Percentiles rank a stretch among this genome's conserved stretches.
phyloP scores from a whole-genome alignment of 2,888 invertebrate species.

The Phengaris arion region DNA sequence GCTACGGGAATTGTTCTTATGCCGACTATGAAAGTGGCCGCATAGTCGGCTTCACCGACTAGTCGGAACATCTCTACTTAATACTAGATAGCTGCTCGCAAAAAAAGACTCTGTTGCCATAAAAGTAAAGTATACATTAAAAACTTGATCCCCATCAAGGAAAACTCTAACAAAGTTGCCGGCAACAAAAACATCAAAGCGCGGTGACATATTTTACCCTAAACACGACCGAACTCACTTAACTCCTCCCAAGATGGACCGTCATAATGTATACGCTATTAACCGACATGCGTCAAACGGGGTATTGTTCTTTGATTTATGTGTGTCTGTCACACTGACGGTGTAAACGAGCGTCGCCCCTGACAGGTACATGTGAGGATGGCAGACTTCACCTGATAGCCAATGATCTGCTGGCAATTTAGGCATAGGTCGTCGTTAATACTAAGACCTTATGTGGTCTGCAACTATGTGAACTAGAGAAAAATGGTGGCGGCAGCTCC shows the following conservation, averaged over 20 bases:
- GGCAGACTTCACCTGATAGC: background rate
- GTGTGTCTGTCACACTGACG: slow-evolving; percentile 34
- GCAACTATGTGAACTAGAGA: too few relatives aligned
- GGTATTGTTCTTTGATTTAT: slow-evolving; percentile 40
- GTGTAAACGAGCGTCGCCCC: slow-evolving; percentile 35
- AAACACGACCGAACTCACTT: slow-evolving; percentile 18
- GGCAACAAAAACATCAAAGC: slow-evolving; percentile 16
- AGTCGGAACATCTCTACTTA: too few relatives aligned
- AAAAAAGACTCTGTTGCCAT: background rate
- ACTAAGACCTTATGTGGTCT: too few relatives aligned
- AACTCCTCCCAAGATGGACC: slow-evolving; percentile 29
- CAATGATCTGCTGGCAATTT: too few relatives aligned
- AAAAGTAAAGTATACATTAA: background rate
- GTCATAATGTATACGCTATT: slow-evolving; percentile 36
- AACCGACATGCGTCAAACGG: slow-evolving; percentile 37
- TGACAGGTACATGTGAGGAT: slow-evolving; percentile 33
- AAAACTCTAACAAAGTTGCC: background rate
- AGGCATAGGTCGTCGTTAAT: too few relatives aligned
- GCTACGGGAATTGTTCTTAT: too few relatives aligned
- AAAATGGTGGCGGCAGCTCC: too few relatives aligned
- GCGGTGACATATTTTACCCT: slow-evolving; percentile 19
- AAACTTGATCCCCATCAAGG: background rate
- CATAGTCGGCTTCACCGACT: too few relatives aligned
- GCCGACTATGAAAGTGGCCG: too few relatives aligned
- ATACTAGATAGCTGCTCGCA: too few relatives aligned